Evolutionary conservation across 2,113 vertebrate genomes (phyloP).

Genomic region (Festucalex cinctus): DNA sequence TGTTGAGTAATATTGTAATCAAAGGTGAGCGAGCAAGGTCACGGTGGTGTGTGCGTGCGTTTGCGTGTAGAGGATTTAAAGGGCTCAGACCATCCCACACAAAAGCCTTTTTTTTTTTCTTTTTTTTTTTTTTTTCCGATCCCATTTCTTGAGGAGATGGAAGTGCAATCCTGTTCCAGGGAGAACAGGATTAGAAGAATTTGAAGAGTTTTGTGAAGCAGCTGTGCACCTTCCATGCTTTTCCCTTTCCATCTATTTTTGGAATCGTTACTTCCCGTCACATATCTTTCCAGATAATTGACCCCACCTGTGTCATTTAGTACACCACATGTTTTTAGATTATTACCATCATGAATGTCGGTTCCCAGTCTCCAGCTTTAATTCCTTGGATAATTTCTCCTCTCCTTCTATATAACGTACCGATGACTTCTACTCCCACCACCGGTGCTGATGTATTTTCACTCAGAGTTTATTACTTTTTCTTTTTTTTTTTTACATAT

Average conservation of each 20-base stretch:
- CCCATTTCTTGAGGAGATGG: constrained; percentile 46
- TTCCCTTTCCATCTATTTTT: neutral
- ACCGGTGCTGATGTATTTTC: neutral
- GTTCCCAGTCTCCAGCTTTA: constrained; percentile 14
- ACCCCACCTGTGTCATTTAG: constrained; percentile 22
- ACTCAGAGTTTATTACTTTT: neutral
- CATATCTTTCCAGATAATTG: constrained; percentile 3
- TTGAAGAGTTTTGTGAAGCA: neutral
- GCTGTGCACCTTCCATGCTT: neutral
- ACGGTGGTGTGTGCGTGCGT: neutral
- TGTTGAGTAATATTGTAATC: neutral
- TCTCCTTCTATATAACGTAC: too few relatives aligned
- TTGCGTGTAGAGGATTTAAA: constrained; percentile 13
- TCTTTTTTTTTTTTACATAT: neutral
- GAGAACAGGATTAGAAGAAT: constrained; percentile 19
- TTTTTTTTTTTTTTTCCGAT: constrained; percentile 19
- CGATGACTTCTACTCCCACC: too few relatives aligned
- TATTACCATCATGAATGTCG: constrained; percentile 15
- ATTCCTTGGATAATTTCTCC: constrained; percentile 18
- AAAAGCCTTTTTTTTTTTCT: too few relatives aligned
- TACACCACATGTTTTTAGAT: constrained; percentile 21
- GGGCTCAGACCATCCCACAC: constrained; percentile 33
- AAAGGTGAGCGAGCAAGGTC: constrained; percentile 3
- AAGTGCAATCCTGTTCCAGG: constrained; percentile 30
- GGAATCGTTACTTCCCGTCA: neutral